Conservation (phyloP, 2,113 vertebrate genomes). For the Saguinus midas region DNA sequence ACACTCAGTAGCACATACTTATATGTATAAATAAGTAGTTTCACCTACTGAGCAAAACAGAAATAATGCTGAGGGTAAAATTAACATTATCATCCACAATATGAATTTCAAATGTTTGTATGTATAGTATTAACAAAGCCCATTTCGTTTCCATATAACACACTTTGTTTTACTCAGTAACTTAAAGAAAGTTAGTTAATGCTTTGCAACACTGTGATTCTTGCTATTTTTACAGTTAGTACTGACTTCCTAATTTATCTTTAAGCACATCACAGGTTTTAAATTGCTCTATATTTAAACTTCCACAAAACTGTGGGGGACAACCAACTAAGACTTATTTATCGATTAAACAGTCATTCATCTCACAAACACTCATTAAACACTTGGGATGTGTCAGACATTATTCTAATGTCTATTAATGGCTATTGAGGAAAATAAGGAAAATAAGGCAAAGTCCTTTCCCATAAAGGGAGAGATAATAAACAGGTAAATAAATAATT, state of each 20-base stretch:
- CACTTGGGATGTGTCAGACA: neutral
- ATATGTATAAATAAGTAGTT: neutral
- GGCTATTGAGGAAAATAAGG: neutral
- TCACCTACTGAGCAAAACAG: neutral
- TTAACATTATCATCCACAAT: neutral
- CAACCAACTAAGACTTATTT: neutral
- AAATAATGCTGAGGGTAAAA: neutral
- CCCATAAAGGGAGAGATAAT: neutral
- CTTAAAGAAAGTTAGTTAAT: neutral
- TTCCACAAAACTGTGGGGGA: neutral
- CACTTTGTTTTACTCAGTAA: neutral
- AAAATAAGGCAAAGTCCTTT: neutral
- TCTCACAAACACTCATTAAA: neutral
- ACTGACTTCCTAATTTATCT: neutral
- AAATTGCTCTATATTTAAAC: constrained; percentile 7
- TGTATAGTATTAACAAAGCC: neutral
- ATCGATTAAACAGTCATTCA: neutral
- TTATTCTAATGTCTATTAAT: neutral
- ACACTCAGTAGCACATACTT: neutral
- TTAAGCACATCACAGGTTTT: neutral
- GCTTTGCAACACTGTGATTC: constrained; percentile 5
- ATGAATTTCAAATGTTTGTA: neutral
- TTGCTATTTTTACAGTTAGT: constrained; percentile 1
- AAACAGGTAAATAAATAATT: neutral
- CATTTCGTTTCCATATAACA: constrained; percentile 4